Conservation (phyloP, 2,888 invertebrate species). For the Scelioninae gen. 2 region DNA sequence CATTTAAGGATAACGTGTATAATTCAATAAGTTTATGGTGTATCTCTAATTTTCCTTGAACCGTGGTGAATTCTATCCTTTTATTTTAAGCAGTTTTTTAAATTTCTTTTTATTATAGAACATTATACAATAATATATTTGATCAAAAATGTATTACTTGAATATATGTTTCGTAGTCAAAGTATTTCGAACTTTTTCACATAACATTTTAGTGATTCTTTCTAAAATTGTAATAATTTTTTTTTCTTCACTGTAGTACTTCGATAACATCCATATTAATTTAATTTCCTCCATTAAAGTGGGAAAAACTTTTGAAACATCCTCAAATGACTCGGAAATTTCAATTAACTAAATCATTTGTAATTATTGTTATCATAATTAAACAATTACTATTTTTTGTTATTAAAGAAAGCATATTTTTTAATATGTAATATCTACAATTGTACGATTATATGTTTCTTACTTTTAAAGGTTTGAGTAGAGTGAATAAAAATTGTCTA, state of each 20-base stretch:
- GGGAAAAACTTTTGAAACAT: conserved; percentile 84
- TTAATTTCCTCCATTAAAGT: conserved; percentile 89
- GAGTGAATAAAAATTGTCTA: conserved; percentile 84
- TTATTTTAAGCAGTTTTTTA: too few relatives aligned
- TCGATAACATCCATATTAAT: conserved; percentile 93
- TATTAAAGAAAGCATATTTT: too few relatives aligned
- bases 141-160: conserved; percentile 78
- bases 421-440: background rate
- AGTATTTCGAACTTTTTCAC: conserved; percentile 83
- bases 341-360: conserved; percentile 79
- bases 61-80: too few relatives aligned
- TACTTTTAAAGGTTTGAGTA: conserved; percentile 84
- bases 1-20: too few relatives aligned
- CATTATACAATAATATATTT: too few relatives aligned
- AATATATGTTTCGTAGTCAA: conserved; percentile 85
- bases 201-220: conserved; percentile 88
- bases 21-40: too few relatives aligned
- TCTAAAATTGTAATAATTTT: conserved; percentile 90
- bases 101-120: too few relatives aligned
- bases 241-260: conserved; percentile 89
- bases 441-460: background rate
- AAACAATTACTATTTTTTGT: too few relatives aligned
- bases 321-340: conserved; percentile 82
- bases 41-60: conserved; percentile 84
- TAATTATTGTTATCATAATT: conserved; percentile 43